phyloP scores from a whole-genome alignment of 2,888 invertebrate genomes.

The Sericinus montela region DNA sequence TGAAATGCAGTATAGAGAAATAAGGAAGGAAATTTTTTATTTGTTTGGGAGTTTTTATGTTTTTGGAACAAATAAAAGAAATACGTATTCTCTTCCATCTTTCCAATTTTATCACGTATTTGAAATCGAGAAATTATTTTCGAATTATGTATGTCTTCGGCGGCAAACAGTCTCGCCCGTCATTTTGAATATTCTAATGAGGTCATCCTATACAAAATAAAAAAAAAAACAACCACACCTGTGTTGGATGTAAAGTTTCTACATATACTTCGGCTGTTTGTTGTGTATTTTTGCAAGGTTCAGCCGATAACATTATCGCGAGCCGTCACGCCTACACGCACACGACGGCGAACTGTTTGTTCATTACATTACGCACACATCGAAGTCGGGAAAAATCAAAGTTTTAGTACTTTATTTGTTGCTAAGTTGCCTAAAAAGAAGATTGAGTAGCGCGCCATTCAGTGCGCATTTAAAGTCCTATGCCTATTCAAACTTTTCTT shows the following conservation, averaged over 20 bases:
- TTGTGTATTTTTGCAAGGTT: constrained; percentile 77
- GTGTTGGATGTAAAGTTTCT: constrained; percentile 33
- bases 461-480: constrained; percentile 2
- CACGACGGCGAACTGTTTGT: constrained; percentile 28
- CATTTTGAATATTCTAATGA: constrained; percentile 6
- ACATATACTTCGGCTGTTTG: constrained; percentile 50
- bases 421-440: constrained; percentile 57
- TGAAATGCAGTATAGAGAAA: too few relatives aligned
- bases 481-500: too few relatives aligned
- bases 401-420: constrained; percentile 41
- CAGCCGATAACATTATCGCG: constrained; percentile 68
- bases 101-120: too few relatives aligned
- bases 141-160: neutral
- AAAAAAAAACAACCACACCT: constrained; percentile 26
- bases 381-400: constrained; percentile 20
- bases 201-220: constrained; percentile 12
- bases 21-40: too few relatives aligned
- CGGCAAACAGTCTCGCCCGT: constrained; percentile 6
- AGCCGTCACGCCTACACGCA: constrained; percentile 64
- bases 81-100: too few relatives aligned
- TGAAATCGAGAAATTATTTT: neutral
- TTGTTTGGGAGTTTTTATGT: too few relatives aligned
- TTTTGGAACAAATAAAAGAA: too few relatives aligned
- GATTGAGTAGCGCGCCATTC: constrained; percentile 27
- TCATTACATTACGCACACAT: constrained; percentile 33